A percentile compares a stretch with the other conserved stretches of the same genome.
Conservation (phyloP, 2,888 invertebrate species). For the Trileptium ribeirensis region DNA sequence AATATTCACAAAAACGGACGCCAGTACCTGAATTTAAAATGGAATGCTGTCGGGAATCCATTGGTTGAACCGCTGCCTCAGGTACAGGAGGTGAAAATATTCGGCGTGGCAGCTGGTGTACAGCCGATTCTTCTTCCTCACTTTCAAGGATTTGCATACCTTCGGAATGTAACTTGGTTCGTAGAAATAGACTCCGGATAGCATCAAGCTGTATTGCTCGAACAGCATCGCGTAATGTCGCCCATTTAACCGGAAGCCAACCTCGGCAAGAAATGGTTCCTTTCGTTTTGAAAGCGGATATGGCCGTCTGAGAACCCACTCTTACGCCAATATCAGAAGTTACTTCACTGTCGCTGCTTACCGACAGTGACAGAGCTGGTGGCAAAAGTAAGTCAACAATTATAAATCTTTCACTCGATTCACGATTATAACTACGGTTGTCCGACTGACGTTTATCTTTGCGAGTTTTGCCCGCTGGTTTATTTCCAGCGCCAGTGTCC, state of each 20-base stretch:
- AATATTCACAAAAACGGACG: neutral
- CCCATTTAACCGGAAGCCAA: neutral
- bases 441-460: too few species aligned
- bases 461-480: too few species aligned
- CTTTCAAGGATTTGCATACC: neutral
- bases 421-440: too few species aligned
- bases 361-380: too few species aligned
- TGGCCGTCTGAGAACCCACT: too few species aligned
- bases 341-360: too few species aligned
- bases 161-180: neutral
- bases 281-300: too few species aligned
- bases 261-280: too few species aligned
- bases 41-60: neutral
- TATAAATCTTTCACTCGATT: too few species aligned
- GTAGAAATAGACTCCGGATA: neutral
- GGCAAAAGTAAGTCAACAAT: too few species aligned
- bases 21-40: neutral
- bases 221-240: neutral
- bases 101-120: constrained; percentile 8
- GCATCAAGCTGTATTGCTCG: neutral
- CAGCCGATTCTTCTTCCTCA: neutral
- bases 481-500: too few species aligned
- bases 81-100: neutral
- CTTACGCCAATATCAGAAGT: too few species aligned
- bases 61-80: neutral